These are phyloP conservation scores for Coryphaenoides rupestris DNA, from an alignment of 2,113 vertebrate species.

Conservation along the genomic window DNA sequence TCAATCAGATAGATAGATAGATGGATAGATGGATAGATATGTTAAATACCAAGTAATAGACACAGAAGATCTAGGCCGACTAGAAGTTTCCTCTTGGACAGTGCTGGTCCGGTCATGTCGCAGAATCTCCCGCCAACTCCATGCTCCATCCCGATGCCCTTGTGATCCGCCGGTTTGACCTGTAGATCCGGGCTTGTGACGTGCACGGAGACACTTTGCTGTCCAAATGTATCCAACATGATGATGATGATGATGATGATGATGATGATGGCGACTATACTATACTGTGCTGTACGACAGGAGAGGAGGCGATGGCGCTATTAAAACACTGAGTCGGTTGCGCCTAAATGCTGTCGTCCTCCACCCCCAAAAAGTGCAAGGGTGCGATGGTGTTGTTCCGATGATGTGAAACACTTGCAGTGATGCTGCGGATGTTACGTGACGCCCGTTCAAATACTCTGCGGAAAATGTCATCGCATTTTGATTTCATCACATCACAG, in stretches of 20 bases:
- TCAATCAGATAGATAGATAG: background rate
- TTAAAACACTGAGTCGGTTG: constrained; percentile 1
- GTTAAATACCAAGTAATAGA: constrained; percentile 57
- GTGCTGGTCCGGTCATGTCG: constrained; percentile 35
- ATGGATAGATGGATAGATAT: background rate
- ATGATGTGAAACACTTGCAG: too few relatives aligned
- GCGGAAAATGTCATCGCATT: too few relatives aligned
- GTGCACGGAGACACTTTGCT: constrained; percentile 14
- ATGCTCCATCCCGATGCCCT: constrained; percentile 46
- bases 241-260: constrained; percentile 26
- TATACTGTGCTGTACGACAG: too few relatives aligned
- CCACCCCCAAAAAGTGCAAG: too few relatives aligned
- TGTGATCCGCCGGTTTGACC: constrained; percentile 36
- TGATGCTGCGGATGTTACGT: too few relatives aligned
- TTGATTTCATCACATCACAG: too few relatives aligned
- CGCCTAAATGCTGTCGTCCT: background rate
- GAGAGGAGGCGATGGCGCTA: too few relatives aligned
- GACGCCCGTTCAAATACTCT: too few relatives aligned
- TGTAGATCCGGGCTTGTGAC: constrained; percentile 41
- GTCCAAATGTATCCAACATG: constrained; percentile 49
- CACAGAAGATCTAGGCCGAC: constrained; percentile 62
- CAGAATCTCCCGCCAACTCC: constrained; percentile 36
- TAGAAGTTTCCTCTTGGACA: constrained; percentile 58
- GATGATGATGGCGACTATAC: too few relatives aligned
- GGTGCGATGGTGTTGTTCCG: too few relatives aligned